phyloP scores from a whole-genome alignment of 2,797 vertebrate species.

The Meriones psammophilus region DNA sequence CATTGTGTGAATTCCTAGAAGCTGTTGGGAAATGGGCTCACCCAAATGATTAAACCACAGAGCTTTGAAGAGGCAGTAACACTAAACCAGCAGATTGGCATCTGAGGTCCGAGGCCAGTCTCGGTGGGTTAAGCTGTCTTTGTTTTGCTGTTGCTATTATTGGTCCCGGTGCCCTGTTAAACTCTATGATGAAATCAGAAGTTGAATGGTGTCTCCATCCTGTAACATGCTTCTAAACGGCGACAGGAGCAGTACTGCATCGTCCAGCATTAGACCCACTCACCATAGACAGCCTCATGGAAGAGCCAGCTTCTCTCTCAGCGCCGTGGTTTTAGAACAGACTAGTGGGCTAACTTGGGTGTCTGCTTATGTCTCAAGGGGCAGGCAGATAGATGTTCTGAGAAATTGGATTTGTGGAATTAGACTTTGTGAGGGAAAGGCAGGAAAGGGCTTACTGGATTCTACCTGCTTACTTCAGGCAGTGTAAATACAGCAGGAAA shows the following conservation, averaged over 20 bases:
- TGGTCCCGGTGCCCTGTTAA: neutral
- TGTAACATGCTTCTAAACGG: neutral
- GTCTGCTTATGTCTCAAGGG: neutral
- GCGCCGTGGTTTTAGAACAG: neutral
- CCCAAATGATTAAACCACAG: constrained; percentile 4
- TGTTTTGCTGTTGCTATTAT: neutral
- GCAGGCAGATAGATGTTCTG: neutral
- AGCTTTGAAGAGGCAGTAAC: neutral
- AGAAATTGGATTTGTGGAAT: neutral
- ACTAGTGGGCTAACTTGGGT: neutral
- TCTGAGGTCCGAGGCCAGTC: neutral
- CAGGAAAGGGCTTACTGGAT: neutral
- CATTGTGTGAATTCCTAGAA: constrained; percentile 82
- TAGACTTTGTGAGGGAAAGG: neutral
- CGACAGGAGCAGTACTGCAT: neutral
- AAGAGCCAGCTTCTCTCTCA: neutral
- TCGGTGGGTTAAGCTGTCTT: neutral
- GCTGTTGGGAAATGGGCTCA: constrained; percentile 50
- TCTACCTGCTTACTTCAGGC: neutral
- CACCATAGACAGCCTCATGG: neutral
- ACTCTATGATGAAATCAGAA: neutral
- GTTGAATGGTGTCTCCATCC: neutral
- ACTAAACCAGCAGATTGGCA: neutral
- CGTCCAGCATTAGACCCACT: neutral
- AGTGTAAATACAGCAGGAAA: neutral